Conservation (phyloP, 2,113 vertebrate species). For the Eretmochelys imbricata region DNA sequence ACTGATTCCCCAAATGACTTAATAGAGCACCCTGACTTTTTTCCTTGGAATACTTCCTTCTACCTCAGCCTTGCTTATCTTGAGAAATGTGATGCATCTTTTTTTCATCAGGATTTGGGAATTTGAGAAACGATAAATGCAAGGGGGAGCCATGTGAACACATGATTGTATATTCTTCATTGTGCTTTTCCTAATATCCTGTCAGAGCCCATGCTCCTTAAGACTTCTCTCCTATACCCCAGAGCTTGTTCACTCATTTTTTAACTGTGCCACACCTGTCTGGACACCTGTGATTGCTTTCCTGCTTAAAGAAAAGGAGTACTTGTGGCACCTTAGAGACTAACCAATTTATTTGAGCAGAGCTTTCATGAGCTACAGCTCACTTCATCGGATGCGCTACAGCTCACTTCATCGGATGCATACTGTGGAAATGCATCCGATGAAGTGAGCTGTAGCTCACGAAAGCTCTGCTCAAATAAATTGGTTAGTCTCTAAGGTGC, state of each 20-base stretch:
- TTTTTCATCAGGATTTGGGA: background rate
- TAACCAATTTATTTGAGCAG: no score
- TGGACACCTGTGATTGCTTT: rapidly evolving
- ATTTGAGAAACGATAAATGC: slow-evolving; percentile 15
- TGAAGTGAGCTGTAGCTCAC: no score
- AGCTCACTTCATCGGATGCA: no score
- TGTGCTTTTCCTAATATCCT: background rate
- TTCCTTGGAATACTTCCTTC: background rate
- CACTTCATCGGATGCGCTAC: no score
- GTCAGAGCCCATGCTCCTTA: background rate
- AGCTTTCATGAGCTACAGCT: no score
- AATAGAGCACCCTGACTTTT: background rate
- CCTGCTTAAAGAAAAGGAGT: rapidly evolving
- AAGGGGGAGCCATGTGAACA: slow-evolving; percentile 24
- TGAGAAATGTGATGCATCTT: background rate
- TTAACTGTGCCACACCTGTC: background rate
- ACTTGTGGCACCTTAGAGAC: no score
- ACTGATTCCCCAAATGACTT: background rate
- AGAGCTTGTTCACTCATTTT: background rate
- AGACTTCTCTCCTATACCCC: background rate
- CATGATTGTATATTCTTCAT: background rate
- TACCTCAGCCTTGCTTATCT: background rate
- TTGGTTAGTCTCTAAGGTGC: no score
- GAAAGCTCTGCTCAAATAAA: no score
- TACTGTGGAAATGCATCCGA: no score